Evolutionary conservation across 2,113 vertebrate genomes (phyloP), one percentile per base, ranked within the genome.

Genomic region (Vombatus ursinus): DNA sequence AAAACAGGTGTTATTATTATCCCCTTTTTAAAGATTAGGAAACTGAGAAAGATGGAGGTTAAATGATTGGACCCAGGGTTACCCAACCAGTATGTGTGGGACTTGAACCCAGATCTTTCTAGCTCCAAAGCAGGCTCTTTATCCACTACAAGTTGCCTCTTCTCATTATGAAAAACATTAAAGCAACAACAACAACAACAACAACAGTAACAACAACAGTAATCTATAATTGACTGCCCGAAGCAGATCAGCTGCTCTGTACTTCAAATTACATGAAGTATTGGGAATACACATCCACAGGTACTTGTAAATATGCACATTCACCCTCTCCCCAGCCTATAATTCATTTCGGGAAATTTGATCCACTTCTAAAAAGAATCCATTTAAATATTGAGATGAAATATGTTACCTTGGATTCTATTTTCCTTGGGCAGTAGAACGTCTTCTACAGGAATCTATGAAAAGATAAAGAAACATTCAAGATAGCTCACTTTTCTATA

Each of bases 391-490:
- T 25, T 89, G 90, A 97, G 96, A 92, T 95, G 84, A 97, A 97
- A 97, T 96, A 97, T 37, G 52, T 96, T 96, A 98, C 97, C 97
- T 98, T 97, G 94, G 61, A 95, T 96, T 93, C 89, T 96, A 96
- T n/a, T 91, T 92, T 97, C 97, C 96, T 97, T 97, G 90, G 90
- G 92, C 96, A 97, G 96, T 95, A 96, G 92, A 97, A 95, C 96
- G 96, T 92, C 93, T 92, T 95, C 96, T 94, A 92, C 51, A 95
- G 61, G 97, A 97, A 96, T 97, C 94, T 96, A 96, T 97, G 94
- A 93, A 90, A 95, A 94, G 49, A 2, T 23, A 0, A 50, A 96
- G 49, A 94, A 98, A 96, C 94, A 96, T 90, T 95, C 96, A 95
- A 92, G 57, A 89, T 48, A 6, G 84, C 48, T 37, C 77, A 44